Evolutionary conservation across 2,797 vertebrate genomes (phyloP).

Genomic region (Miichthys miiuy): DNA sequence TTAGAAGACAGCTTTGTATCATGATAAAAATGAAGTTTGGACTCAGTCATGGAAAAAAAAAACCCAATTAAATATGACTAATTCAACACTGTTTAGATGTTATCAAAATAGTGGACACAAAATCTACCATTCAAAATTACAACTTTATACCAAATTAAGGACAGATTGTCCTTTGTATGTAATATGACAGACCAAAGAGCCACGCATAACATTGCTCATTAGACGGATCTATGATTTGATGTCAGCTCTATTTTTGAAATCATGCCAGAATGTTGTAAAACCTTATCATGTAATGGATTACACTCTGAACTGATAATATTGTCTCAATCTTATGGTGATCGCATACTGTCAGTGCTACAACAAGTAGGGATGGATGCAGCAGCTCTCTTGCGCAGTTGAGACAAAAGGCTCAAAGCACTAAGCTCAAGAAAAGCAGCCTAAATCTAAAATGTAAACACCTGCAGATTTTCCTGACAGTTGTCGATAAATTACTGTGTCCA

Average conservation of each 20-base stretch:
- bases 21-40: slow-evolving; percentile 10
- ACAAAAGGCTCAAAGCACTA: slow-evolving; percentile 60
- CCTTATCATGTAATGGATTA: slow-evolving; percentile 52
- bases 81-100: neutral
- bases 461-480: slow-evolving; percentile 60
- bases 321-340: slow-evolving; percentile 24
- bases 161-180: neutral
- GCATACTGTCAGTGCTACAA: slow-evolving; percentile 33
- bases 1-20: slow-evolving; percentile 23
- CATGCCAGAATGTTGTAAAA: slow-evolving; percentile 25
- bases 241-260: slow-evolving; percentile 28
- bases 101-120: slow-evolving; percentile 7
- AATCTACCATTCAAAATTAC: neutral
- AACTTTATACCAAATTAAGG: neutral
- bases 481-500: slow-evolving; percentile 48
- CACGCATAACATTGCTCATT: slow-evolving; percentile 11
- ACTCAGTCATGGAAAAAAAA: neutral
- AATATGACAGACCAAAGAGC: neutral
- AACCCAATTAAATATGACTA: neutral
- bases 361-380: slow-evolving; percentile 53
- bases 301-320: slow-evolving; percentile 28
- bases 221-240: neutral
- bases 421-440: slow-evolving; percentile 62
- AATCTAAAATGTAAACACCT: slow-evolving; percentile 67
- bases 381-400: slow-evolving; percentile 63